These are phyloP conservation scores for Phoeniculus purpureus DNA, from an alignment of 2,797 vertebrate species.

Conservation along the genomic window DNA sequence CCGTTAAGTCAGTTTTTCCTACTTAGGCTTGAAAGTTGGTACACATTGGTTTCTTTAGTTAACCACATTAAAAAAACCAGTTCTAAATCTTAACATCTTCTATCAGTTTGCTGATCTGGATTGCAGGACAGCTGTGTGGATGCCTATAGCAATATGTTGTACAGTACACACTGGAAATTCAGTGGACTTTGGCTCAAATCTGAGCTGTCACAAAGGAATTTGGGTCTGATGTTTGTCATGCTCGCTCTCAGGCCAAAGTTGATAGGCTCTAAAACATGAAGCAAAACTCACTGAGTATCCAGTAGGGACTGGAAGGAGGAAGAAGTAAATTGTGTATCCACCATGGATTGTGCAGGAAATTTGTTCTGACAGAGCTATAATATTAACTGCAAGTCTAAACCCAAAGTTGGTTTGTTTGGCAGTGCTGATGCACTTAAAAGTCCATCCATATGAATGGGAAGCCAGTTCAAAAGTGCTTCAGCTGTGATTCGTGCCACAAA, in stretches of 20 bases:
- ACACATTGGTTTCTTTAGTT: conserved; percentile 7
- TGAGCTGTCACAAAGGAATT: conserved; percentile 21
- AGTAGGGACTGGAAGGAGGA: not conserved
- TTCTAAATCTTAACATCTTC: not conserved
- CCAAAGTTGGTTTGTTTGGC: not conserved
- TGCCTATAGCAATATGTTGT: not conserved
- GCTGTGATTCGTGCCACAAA: not conserved
- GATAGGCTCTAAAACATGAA: not conserved
- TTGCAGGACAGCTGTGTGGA: not conserved
- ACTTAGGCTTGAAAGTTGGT: not conserved
- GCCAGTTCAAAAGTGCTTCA: not conserved
- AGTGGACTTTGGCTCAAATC: not conserved
- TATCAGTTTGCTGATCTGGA: not conserved
- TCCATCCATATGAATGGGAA: not conserved
- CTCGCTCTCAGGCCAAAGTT: not conserved
- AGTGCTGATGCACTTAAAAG: not conserved
- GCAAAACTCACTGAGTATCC: not conserved
- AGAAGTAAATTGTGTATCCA: not conserved
- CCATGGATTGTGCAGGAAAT: not conserved
- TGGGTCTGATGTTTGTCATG: conserved; percentile 23
- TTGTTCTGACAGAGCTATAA: not conserved
- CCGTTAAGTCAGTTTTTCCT: conserved; percentile 29
- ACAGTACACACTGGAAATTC: not conserved
- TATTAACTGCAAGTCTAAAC: not conserved
- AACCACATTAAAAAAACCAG: not conserved